These are phyloP conservation scores for Eudemis profundana DNA, from an alignment of 2,888 invertebrate species.

Conservation along the genomic window DNA sequence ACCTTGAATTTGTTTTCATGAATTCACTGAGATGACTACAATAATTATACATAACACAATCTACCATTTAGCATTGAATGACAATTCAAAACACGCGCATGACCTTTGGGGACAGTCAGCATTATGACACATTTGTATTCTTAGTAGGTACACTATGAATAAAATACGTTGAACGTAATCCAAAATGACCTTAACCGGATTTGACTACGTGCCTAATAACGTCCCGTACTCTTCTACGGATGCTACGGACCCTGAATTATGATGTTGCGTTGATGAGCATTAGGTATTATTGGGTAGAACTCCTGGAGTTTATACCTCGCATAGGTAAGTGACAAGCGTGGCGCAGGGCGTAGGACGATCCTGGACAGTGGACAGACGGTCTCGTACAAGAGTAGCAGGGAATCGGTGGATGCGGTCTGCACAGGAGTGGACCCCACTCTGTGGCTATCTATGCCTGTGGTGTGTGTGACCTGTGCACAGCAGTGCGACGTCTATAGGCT, in stretches of 20 bases:
- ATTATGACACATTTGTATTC: slow-evolving; percentile 57
- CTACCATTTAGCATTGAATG: slow-evolving; percentile 37
- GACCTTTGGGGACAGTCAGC: slow-evolving; percentile 35
- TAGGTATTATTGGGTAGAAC: no score
- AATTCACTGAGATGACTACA: slow-evolving; percentile 15
- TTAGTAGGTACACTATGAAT: slow-evolving; percentile 44
- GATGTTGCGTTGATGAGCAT: no score
- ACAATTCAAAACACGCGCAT: slow-evolving; percentile 21
- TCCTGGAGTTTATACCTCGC: no score
- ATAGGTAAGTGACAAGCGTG: no score
- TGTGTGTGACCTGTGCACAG: no score
- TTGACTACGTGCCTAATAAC: slow-evolving; percentile 16
- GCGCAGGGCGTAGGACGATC: no score
- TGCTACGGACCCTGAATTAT: background rate
- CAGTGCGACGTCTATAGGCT: no score
- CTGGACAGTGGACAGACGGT: no score
- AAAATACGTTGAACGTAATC: slow-evolving; percentile 38
- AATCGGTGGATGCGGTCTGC: no score
- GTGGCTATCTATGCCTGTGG: no score
- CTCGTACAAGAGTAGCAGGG: no score
- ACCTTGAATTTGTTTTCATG: slow-evolving; percentile 25
- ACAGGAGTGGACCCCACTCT: no score
- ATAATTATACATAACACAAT: slow-evolving; percentile 33
- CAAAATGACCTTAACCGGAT: slow-evolving; percentile 54
- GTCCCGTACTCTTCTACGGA: background rate